Evolutionary conservation across 2,888 invertebrate species (phyloP), one percentile per base, ranked within the genome.

Genomic region (Eristalis pertinax): DNA sequence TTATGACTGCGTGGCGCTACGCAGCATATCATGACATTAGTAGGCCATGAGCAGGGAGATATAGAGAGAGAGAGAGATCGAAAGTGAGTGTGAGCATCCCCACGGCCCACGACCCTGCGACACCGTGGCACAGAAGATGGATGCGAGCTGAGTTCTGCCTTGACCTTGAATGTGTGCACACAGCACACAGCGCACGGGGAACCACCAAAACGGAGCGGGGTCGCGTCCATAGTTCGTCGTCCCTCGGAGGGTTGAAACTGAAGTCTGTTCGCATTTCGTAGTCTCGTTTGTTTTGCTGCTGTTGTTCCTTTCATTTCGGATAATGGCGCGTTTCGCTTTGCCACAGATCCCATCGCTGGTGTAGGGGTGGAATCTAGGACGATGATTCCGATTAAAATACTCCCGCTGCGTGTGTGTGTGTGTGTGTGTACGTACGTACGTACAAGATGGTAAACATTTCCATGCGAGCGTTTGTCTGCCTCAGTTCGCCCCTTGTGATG

Each of bases 21-120:
- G 70, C 75, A 75, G 74, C 74, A 64, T 78, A 68, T 72, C 72
- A 79, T 79, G 74, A 65, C 80, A 84, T 80, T 80, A 84, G 80
- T 84, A 80, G 84, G 75, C 75, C 70, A 76, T 41, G 80, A 79
- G 70, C 65, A n/a, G 70, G 1, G 65, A 10, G n/a, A n/a, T n/a
- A n/a, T n/a, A n/a, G 64, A 29, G 22, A 74, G 69, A 69, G 43
- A 11, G 35, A 41, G 67, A 69, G 35, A 50, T 64, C 63, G 43
- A 11, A 29, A 41, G 68, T 69, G 38, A 4, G 62, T 11, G n/a
- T 13, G 19, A 11, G 11, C 43, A 29, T 26, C 26, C 4, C 26
- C 26, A 1, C n/a, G n/a, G n/a, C n/a, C n/a, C n/a, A n/a, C n/a
- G n/a, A 2, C 26, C 26, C 26, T 4, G 26, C 26, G 26, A 26